Evolutionary conservation across 2,797 vertebrate species (phyloP), one percentile per base, ranked within the genome.

Genomic region (Sebastes iracundus): DNA sequence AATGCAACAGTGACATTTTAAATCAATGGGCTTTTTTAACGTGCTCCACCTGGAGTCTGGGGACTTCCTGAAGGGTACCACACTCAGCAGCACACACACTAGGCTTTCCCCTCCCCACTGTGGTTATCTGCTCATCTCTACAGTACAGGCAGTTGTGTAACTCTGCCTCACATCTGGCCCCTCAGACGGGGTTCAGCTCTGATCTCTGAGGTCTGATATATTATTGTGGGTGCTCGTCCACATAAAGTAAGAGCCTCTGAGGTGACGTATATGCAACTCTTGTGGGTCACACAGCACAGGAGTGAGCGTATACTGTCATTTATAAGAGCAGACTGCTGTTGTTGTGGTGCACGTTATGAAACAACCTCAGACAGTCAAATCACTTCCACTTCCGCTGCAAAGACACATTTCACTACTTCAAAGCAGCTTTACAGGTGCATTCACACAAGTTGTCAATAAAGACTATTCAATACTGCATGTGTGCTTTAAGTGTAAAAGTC

Each of bases 111-210:
- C 61, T 60, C 16, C 22, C 9, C 4, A 11, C 55, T 33, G 30
- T 66, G 81, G 59, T 56, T 59, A 55, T 72, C 69, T 59, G 70
- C 33, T 75, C 62, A 28, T 23, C 55, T 67, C 20, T 52, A 30
- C 79, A 73, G 64, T 22, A 55, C 2, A 42, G 22, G 13, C 28
- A 61, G 56, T 58, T 75, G 81, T 81, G 5, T 73, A 79, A 77
- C 80, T 61, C 60, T 75, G 72, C 80, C 53, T 68, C 69, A 63
- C 79, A 66, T 79, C 56, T 72, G 75, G 68, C 55, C 23, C 13
- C 27, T 74, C 25, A 33, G n/a, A 60, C 1, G 8, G 20, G 30
- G 25, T 38, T 49, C 30, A 12, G 46, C 28, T 60, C 33, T n/a
- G 32, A 59, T 72, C 11, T 14, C 42, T 74, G 63, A 22, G 82